phyloP scores from a whole-genome alignment of 2,888 invertebrate genomes.

The Leucania comma region DNA sequence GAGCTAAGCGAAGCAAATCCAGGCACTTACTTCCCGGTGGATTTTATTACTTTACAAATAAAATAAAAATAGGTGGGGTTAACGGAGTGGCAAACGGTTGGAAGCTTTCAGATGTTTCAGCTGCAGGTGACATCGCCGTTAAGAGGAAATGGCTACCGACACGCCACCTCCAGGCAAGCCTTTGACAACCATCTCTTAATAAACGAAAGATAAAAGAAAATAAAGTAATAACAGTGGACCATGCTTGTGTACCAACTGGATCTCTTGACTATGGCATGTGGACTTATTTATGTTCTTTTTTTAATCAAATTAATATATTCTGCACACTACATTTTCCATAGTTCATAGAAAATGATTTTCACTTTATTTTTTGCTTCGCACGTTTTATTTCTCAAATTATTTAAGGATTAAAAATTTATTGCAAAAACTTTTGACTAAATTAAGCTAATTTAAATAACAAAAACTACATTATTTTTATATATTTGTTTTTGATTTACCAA shows the following conservation, averaged over 20 bases:
- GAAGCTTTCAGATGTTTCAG: conserved; percentile 84
- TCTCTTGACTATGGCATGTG: background rate
- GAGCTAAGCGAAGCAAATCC: conserved; percentile 23
- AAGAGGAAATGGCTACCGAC: conserved; percentile 76
- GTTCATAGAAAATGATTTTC: no score
- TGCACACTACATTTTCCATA: background rate
- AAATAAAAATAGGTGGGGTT: conserved; percentile 71
- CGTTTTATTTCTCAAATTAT: no score
- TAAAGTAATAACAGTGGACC: conserved; percentile 36
- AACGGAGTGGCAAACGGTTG: conserved; percentile 82
- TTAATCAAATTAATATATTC: background rate
- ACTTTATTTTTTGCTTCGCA: no score
- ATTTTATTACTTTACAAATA: conserved; percentile 61
- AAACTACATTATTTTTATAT: background rate
- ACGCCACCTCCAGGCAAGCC: conserved; percentile 68
- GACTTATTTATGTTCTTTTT: background rate
- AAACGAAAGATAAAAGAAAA: conserved; percentile 49
- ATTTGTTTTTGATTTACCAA: background rate
- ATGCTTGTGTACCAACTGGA: background rate
- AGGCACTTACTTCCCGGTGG: conserved; percentile 48
- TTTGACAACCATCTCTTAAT: conserved; percentile 53
- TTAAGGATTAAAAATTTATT: no score
- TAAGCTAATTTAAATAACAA: background rate
- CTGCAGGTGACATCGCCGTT: conserved; percentile 76
- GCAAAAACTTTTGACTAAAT: no score